Evolutionary conservation across 1,140 invertebrate species (phyloP).

Genomic region (Drosophila ficusphila): DNA sequence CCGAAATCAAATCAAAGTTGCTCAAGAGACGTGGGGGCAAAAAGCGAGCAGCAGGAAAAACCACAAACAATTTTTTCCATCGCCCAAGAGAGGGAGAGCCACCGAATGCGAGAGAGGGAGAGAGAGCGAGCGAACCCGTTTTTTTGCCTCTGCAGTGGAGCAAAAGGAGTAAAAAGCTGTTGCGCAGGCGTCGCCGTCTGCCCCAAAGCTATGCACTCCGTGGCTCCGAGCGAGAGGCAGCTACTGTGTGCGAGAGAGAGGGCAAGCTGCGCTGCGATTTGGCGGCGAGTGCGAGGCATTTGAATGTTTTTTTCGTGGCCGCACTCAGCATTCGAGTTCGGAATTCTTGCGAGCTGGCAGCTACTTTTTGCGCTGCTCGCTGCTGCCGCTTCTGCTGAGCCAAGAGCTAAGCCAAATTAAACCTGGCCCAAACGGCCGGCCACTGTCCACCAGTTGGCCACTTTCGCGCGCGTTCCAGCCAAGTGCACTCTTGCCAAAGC

Average conservation of each 20-base stretch:
- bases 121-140: slow-evolving; percentile 32
- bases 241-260: slow-evolving; percentile 22
- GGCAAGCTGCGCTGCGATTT: slow-evolving; percentile 63
- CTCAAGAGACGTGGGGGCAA: slow-evolving; percentile 62
- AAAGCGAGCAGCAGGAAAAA: slow-evolving; percentile 54
- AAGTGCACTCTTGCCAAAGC: slow-evolving; percentile 43
- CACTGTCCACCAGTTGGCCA: slow-evolving; percentile 50
- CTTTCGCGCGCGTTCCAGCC: slow-evolving; percentile 58
- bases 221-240: slow-evolving; percentile 50
- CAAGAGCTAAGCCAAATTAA: slow-evolving; percentile 56
- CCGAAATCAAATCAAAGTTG: slow-evolving; percentile 73
- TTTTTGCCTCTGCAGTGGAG: slow-evolving; percentile 23
- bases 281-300: slow-evolving; percentile 77
- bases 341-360: slow-evolving; percentile 84
- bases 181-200: slow-evolving; percentile 64
- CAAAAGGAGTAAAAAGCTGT: slow-evolving; percentile 71
- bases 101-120: background rate
- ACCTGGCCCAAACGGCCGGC: slow-evolving; percentile 47
- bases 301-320: slow-evolving; percentile 81
- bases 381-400: slow-evolving; percentile 21
- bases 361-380: slow-evolving; percentile 73
- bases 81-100: slow-evolving; percentile 13
- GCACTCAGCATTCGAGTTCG: slow-evolving; percentile 83
- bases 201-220: slow-evolving; percentile 28
- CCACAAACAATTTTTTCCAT: slow-evolving; percentile 75